A percentile compares a stretch with the other conserved stretches of the same genome.
Evolutionary conservation across 2,113 vertebrate species (phyloP).

Genomic region (Coregonus clupeaformis): DNA sequence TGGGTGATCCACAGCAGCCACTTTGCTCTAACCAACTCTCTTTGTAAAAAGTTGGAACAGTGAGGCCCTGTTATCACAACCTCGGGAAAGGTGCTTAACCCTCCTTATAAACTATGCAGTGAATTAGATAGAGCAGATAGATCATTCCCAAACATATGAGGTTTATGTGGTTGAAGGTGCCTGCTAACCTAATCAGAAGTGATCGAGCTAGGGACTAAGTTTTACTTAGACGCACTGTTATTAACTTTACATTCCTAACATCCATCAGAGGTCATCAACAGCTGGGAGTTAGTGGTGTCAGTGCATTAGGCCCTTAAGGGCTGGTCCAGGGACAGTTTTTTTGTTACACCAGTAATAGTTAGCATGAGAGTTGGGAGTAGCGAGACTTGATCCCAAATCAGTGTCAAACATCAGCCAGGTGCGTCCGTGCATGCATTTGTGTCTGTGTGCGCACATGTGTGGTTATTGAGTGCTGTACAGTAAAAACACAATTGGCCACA

Average conservation of each 20-base stretch:
- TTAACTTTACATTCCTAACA: conserved; percentile 15
- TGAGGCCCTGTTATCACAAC: conserved; percentile 7
- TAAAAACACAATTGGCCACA: conserved; percentile 59
- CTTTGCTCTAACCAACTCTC: neutral
- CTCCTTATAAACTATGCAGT: conserved; percentile 11
- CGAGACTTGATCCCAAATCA: too few relatives aligned
- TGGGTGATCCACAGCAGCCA: too few relatives aligned
- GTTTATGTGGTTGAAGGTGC: conserved; percentile 30
- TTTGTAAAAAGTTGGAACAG: neutral
- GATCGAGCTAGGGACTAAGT: conserved; percentile 20
- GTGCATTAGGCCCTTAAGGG: neutral
- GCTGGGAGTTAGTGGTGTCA: neutral
- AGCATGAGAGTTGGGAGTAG: neutral
- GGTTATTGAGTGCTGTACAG: conserved; percentile 26
- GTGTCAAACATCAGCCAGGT: neutral
- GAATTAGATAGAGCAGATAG: conserved; percentile 9
- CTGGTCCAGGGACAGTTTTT: neutral
- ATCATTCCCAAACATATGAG: conserved; percentile 36
- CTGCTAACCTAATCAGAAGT: conserved; percentile 26
- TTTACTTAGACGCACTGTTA: conserved; percentile 32
- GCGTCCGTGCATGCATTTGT: conserved; percentile 6
- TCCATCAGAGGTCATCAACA: conserved; percentile 21
- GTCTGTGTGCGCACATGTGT: neutral
- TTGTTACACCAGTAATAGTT: neutral
- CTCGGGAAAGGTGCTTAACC: conserved; percentile 11